These are phyloP conservation scores for Calliopum simillimum DNA, from an alignment of 2,888 invertebrate genomes.

Conservation along the genomic window DNA sequence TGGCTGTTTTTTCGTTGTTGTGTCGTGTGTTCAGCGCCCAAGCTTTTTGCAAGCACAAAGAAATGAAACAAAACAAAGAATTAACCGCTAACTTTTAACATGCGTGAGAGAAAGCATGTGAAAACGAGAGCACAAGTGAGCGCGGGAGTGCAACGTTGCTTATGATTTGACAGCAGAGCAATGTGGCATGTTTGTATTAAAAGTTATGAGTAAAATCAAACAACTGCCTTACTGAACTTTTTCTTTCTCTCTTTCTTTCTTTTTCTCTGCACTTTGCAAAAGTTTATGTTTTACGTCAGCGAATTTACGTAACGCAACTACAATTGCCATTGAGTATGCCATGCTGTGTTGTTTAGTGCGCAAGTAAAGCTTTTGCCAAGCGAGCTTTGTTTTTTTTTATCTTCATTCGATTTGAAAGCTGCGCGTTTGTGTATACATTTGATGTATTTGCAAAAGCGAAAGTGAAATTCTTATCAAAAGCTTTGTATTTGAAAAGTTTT, in stretches of 20 bases:
- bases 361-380: slow-evolving; percentile 3
- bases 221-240: not conserved
- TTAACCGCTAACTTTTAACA: no score
- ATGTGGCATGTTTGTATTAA: not conserved
- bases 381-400: not conserved
- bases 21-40: slow-evolving; percentile 23
- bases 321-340: not conserved
- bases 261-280: not conserved
- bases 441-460: slow-evolving; percentile 2
- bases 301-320: not conserved
- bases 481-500: not conserved
- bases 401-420: not conserved
- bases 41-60: not conserved
- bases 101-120: not conserved
- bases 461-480: slow-evolving; percentile 24
- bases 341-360: not conserved
- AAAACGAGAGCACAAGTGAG: not conserved
- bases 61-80: no score
- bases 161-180: not conserved
- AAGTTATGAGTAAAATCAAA: not conserved
- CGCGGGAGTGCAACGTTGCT: not conserved
- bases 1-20: slow-evolving; percentile 11
- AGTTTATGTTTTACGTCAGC: not conserved
- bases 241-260: not conserved
- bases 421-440: not conserved